Percentiles rank a stretch among this genome's conserved stretches.
These are phyloP conservation scores for Cryptosula pallasiana DNA, from an alignment of 2,888 invertebrate species.

Conservation along the genomic window DNA sequence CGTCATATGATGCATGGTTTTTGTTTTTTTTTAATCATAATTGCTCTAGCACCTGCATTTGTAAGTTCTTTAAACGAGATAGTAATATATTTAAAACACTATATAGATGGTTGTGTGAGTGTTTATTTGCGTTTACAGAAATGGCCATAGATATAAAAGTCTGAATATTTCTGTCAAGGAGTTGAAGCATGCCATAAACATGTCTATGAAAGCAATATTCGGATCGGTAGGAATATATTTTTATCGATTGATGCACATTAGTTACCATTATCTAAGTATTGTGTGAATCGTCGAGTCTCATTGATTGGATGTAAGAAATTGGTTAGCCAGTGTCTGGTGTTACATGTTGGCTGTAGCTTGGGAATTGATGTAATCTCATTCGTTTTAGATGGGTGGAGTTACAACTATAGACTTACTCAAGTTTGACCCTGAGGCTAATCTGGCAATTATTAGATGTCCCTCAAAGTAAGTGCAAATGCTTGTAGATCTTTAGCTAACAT, in stretches of 20 bases:
- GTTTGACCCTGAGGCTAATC: not conserved
- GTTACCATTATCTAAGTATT: not conserved
- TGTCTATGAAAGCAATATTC: slow-evolving; percentile 11
- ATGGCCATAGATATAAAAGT: not conserved
- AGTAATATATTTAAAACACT: not conserved
- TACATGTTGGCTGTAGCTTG: not conserved
- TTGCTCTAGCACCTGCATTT: not conserved
- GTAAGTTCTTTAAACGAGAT: no score
- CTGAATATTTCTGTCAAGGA: not conserved
- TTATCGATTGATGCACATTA: not conserved
- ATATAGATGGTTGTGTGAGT: no score
- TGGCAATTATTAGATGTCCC: slow-evolving; percentile 17
- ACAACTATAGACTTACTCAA: not conserved
- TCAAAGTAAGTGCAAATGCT: not conserved
- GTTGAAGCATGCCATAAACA: slow-evolving; percentile 4
- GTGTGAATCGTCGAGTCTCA: not conserved
- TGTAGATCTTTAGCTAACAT: no score
- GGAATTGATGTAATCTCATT: not conserved
- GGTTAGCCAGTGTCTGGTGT: not conserved
- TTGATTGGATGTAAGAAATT: no score
- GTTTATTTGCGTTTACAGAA: no score
- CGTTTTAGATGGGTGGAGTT: not conserved
- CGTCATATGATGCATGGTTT: not conserved
- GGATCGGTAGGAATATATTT: not conserved
- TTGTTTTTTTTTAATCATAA: not conserved